Conservation (phyloP, 1,140 invertebrate species). For the Acromyrmex charruanus region DNA sequence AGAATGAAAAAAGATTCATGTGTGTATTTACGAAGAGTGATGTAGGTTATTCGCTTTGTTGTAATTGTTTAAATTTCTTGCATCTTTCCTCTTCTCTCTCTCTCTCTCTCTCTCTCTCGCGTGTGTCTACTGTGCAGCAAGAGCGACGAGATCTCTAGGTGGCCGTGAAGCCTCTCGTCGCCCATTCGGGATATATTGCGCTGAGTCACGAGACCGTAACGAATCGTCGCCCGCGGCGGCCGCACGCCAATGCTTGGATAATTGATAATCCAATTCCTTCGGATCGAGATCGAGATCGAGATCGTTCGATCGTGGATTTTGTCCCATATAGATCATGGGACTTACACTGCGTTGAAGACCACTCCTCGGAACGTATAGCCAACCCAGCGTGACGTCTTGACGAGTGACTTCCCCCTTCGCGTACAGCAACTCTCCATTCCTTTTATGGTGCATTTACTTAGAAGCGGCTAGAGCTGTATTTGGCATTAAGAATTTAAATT, state of each 20-base stretch:
- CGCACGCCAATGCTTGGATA: not conserved
- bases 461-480: not conserved
- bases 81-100: not conserved
- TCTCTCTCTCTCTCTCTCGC: not conserved
- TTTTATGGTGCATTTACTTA: slow-evolving; percentile 51
- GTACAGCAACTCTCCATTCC: slow-evolving; percentile 60
- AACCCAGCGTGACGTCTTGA: slow-evolving; percentile 67
- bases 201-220: slow-evolving; percentile 59
- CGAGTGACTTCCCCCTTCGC: slow-evolving; percentile 61
- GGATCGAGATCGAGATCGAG: slow-evolving; percentile 64
- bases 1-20: not conserved
- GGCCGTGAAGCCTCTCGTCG: slow-evolving; percentile 9
- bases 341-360: slow-evolving; percentile 30
- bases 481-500: slow-evolving; percentile 33
- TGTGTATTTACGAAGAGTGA: too few relatives aligned
- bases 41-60: too few relatives aligned
- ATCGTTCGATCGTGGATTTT: slow-evolving; percentile 24
- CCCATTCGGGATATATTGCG: slow-evolving; percentile 45
- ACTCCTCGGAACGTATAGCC: slow-evolving; percentile 67
- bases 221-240: slow-evolving; percentile 25
- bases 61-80: slow-evolving; percentile 11
- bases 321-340: not conserved
- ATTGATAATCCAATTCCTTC: slow-evolving; percentile 68
- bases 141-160: slow-evolving; percentile 21
- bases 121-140: slow-evolving; percentile 23